Evolutionary conservation across 2,113 vertebrate species (phyloP).

Genomic region (Hipposideros armiger): DNA sequence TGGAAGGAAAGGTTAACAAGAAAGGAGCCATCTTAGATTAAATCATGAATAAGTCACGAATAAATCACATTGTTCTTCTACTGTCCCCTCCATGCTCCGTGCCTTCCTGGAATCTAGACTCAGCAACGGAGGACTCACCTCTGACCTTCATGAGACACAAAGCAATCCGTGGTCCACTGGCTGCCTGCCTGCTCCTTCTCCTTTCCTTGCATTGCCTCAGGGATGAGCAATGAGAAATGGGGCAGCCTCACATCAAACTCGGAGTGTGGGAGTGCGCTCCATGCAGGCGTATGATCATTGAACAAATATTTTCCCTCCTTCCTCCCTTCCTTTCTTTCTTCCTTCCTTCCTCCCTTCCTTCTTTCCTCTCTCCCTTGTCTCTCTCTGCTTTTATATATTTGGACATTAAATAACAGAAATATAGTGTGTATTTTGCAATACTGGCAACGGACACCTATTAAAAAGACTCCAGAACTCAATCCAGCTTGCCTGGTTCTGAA

Average conservation of each 20-base stretch:
- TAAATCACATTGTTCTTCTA: neutral
- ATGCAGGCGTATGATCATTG: neutral
- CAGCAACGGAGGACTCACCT: neutral
- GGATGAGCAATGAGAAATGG: neutral
- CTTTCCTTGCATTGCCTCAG: neutral
- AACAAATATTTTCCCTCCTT: neutral
- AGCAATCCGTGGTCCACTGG: neutral
- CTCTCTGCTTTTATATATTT: neutral
- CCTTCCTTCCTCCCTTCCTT: too few relatives aligned
- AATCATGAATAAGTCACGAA: neutral
- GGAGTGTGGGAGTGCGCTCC: neutral
- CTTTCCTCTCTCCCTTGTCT: neutral
- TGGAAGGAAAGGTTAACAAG: neutral
- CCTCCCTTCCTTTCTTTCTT: neutral
- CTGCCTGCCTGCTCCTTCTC: neutral
- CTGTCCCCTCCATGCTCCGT: rapidly evolving
- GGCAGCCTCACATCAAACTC: neutral
- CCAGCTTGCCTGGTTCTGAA: neutral
- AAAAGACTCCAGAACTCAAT: conserved; percentile 47
- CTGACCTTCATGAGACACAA: neutral
- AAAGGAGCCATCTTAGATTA: neutral
- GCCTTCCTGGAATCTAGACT: neutral
- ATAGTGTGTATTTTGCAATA: conserved; percentile 43
- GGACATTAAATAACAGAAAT: conserved; percentile 21
- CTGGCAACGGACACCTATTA: neutral